Conservation (phyloP, 2,888 invertebrate genomes). For the Dicycla oo region DNA sequence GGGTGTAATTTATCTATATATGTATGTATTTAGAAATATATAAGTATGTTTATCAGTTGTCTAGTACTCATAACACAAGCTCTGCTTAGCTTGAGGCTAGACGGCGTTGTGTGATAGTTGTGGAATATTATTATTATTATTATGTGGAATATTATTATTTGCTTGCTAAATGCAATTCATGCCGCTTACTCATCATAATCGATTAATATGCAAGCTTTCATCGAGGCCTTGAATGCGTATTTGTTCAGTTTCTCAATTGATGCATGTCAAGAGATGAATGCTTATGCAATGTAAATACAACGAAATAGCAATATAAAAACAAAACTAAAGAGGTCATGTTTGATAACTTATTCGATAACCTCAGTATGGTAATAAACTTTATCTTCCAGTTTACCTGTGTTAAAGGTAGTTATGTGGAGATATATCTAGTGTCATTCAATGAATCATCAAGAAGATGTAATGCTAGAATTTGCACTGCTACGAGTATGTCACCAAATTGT, state of each 20-base stretch:
- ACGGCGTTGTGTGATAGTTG: too few species aligned
- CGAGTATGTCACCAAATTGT: not conserved
- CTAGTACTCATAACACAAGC: too few species aligned
- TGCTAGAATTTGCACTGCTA: not conserved
- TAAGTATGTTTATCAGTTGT: too few species aligned
- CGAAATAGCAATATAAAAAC: constrained; percentile 41
- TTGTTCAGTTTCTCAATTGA: constrained; percentile 46
- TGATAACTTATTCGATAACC: constrained; percentile 56
- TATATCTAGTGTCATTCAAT: not conserved
- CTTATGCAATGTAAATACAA: constrained; percentile 39
- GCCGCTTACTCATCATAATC: constrained; percentile 37
- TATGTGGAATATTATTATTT: not conserved
- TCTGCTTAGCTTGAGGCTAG: too few species aligned
- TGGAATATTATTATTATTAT: too few species aligned
- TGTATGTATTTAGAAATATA: too few species aligned
- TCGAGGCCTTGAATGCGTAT: constrained; percentile 44
- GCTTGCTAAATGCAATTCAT: constrained; percentile 24
- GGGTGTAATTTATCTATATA: too few species aligned
- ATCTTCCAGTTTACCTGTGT: constrained; percentile 31
- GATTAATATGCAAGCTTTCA: constrained; percentile 50
- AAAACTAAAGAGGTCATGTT: constrained; percentile 52
- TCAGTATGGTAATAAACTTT: constrained; percentile 33
- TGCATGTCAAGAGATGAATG: constrained; percentile 19
- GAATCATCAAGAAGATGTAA: not conserved
- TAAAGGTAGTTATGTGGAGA: constrained; percentile 30